These are phyloP conservation scores for Cephus nigrinus DNA, from an alignment of 2,888 invertebrate genomes.

Conservation along the genomic window DNA sequence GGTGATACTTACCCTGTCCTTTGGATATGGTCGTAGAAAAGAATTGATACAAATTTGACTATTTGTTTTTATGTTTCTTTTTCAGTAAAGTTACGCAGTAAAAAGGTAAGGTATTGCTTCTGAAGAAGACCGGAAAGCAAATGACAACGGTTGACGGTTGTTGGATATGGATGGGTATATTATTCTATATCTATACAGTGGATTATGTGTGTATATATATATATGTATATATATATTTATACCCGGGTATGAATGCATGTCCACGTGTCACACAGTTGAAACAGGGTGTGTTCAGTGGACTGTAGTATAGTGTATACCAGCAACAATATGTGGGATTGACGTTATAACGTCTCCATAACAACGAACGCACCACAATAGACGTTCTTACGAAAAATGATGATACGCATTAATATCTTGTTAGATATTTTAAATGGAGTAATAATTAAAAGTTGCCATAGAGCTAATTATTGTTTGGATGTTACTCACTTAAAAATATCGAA, in stretches of 20 bases:
- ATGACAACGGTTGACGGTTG: slow-evolving; percentile 37
- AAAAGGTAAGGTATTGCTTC: slow-evolving; percentile 17
- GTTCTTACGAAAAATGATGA: slow-evolving; percentile 24
- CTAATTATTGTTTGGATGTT: not conserved
- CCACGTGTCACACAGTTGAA: slow-evolving; percentile 19
- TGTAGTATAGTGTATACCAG: slow-evolving; percentile 23
- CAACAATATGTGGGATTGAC: slow-evolving; percentile 14
- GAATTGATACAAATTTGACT: not conserved
- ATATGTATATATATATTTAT: slow-evolving; percentile 1
- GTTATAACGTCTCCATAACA: slow-evolving; percentile 51
- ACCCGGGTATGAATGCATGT: slow-evolving; percentile 11
- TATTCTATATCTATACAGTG: slow-evolving; percentile 28
- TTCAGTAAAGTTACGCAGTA: not conserved
- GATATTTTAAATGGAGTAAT: not conserved
- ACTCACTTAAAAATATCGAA: not conserved
- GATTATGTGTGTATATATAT: slow-evolving; percentile 2
- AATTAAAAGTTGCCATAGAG: not conserved
- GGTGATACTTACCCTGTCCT: not conserved
- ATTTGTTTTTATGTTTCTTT: not conserved
- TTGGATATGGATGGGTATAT: slow-evolving; percentile 29
- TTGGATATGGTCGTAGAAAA: not conserved
- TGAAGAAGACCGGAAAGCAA: slow-evolving; percentile 42
- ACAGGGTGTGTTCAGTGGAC: slow-evolving; percentile 29
- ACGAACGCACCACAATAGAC: slow-evolving; percentile 47
- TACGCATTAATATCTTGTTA: slow-evolving; percentile 14